phyloP scores from a whole-genome alignment of 2,888 invertebrate genomes.

The Hydropsyche betteni region DNA sequence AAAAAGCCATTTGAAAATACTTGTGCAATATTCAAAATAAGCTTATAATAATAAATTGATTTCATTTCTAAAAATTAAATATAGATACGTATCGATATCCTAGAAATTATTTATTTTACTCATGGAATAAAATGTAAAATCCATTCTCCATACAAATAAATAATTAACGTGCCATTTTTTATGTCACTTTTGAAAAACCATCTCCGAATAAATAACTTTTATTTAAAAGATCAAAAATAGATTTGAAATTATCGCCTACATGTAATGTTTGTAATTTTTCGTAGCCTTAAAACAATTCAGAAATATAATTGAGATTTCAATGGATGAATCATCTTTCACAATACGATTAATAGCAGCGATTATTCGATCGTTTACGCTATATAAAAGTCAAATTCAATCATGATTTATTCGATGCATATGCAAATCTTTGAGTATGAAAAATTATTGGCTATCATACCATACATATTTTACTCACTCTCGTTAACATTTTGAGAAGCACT shows the following conservation, averaged over 20 bases:
- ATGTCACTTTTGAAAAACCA: too few relatives aligned
- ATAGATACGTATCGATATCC: slow-evolving; percentile 11
- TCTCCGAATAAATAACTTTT: too few relatives aligned
- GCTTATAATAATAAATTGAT: too few relatives aligned
- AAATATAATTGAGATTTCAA: slow-evolving; percentile 24
- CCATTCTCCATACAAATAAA: slow-evolving; percentile 11
- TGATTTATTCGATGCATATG: slow-evolving; percentile 24
- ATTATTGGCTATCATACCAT: not conserved
- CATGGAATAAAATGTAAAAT: too few relatives aligned
- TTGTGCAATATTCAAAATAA: not conserved
- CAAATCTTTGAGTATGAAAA: slow-evolving; percentile 2
- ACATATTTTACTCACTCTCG: not conserved
- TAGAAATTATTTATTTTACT: not conserved
- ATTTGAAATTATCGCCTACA: slow-evolving; percentile 7
- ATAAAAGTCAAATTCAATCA: slow-evolving; percentile 23
- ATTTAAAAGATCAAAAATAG: not conserved
- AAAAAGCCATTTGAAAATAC: not conserved
- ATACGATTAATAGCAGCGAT: slow-evolving; percentile 17
- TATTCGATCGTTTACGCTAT: slow-evolving; percentile 12
- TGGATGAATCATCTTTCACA: slow-evolving; percentile 11
- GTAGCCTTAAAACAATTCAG: not conserved
- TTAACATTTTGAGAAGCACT: not conserved
- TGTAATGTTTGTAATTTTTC: too few relatives aligned
- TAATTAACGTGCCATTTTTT: slow-evolving; percentile 41
- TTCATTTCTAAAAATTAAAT: not conserved